Evolutionary conservation across 2,113 vertebrate species (phyloP), one percentile per base, ranked within the genome.

Genomic region (Lagopus muta): DNA sequence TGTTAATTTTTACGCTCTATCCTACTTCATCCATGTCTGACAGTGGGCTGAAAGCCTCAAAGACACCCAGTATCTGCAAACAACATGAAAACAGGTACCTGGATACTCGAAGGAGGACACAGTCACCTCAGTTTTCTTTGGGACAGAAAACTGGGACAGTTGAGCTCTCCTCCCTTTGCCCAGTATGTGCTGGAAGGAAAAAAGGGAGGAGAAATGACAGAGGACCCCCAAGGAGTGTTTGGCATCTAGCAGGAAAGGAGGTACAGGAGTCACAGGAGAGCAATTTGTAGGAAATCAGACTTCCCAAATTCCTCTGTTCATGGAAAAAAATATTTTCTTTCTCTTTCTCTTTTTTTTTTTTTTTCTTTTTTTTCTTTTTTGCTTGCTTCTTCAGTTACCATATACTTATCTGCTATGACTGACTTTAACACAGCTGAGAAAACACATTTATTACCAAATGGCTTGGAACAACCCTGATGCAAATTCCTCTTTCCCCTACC

Each of bases 81-180:
- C 8, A 57, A 75, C 20, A 15, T 73, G 32, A 36, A 30, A 42
- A 54, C 28, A n/a, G 8, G n/a, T 71, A 42, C 36, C 11, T 66
- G 24, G 2, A 12, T 80, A 24, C 6, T 47, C 21, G 8, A 77
- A n/a, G 10, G 76, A 85, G 38, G 50, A 54, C n/a, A 43, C 9
- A 3, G 0, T 4, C 0, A 0, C 38, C 24, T 38, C 0, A 0
- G 6, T 76, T 73, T 27, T 3, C 10, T 82, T 28, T 0, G 5
- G 27, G 15, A 87, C 21, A n/a, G 16, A 72, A 14, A 84, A 8
- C 8, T 17, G 43, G 43, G 28, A 61, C 34, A 30, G 30, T 70
- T 80, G 32, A 38, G 22, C 16, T 48, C 7, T 79, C 20, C 54
- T 25, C 21, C 28, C 38, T 82, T 72, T 62, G 40, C 10, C 28